Conservation (phyloP, 2,113 vertebrate species). For the Oryzias melastigma region DNA sequence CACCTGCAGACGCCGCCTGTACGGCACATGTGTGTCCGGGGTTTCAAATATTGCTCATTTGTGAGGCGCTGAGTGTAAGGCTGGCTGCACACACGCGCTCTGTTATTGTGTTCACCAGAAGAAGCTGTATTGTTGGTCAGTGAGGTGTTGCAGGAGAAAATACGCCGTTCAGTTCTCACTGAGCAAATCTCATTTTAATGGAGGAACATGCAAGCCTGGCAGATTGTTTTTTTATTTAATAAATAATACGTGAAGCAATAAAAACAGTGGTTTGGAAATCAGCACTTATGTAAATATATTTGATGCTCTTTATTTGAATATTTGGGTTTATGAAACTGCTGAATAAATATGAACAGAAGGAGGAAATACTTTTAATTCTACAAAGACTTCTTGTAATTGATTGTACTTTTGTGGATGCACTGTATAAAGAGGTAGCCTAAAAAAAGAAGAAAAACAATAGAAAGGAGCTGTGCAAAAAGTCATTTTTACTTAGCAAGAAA, state of each 20-base stretch:
- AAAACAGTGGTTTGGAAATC: conserved; percentile 1
- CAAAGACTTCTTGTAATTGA: not conserved
- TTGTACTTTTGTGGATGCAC: not conserved
- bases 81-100: conserved; percentile 5
- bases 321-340: conserved; percentile 2
- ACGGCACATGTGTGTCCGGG: conserved; percentile 16
- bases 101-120: conserved; percentile 31
- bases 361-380: not conserved
- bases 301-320: conserved; percentile 14
- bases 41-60: conserved; percentile 39
- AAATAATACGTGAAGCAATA: conserved; percentile 3
- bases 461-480: no score
- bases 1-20: conserved; percentile 11
- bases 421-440: no score
- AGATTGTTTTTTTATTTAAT: conserved; percentile 9
- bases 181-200: conserved; percentile 17
- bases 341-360: conserved; percentile 8
- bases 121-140: conserved; percentile 26
- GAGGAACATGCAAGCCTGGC: conserved; percentile 5
- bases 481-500: no score
- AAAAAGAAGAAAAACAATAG: no score
- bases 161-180: conserved; percentile 9
- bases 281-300: conserved; percentile 14
- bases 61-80: conserved; percentile 34
- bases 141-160: conserved; percentile 29